Conservation (phyloP, 2,113 vertebrate genomes). For the Gorsachius goisagi region DNA sequence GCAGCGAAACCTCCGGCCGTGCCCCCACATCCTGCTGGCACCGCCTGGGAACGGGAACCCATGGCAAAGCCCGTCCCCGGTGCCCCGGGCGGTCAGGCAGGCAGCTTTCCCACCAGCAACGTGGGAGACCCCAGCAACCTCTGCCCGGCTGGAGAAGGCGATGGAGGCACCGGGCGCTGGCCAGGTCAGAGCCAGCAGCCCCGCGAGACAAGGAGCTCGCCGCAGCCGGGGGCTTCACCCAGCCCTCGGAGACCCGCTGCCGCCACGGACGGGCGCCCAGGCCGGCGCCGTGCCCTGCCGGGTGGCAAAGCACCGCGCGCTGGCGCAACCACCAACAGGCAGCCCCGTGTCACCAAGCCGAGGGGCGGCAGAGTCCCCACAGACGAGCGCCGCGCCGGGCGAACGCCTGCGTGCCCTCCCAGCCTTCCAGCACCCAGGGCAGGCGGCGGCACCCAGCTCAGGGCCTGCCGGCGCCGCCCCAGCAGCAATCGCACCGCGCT, state of each 20-base stretch:
- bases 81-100: not conserved
- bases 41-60: not conserved
- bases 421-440: not conserved
- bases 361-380: not conserved
- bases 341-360: accelerated
- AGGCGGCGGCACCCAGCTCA: not conserved
- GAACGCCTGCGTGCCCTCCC: not conserved
- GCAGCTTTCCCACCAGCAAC: not conserved
- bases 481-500: accelerated
- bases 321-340: accelerated
- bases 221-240: accelerated
- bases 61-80: not conserved
- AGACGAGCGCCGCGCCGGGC: not conserved
- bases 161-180: not conserved
- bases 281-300: accelerated
- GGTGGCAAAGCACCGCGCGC: accelerated
- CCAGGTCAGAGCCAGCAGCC: not conserved
- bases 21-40: not conserved
- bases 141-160: not conserved
- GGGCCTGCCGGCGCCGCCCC: not conserved
- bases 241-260: not conserved
- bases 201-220: accelerated
- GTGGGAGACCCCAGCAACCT: not conserved
- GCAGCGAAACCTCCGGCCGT: not conserved
- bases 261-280: accelerated